Evolutionary conservation across 2,888 invertebrate species (phyloP).

Genomic region (Erynnis tages): DNA sequence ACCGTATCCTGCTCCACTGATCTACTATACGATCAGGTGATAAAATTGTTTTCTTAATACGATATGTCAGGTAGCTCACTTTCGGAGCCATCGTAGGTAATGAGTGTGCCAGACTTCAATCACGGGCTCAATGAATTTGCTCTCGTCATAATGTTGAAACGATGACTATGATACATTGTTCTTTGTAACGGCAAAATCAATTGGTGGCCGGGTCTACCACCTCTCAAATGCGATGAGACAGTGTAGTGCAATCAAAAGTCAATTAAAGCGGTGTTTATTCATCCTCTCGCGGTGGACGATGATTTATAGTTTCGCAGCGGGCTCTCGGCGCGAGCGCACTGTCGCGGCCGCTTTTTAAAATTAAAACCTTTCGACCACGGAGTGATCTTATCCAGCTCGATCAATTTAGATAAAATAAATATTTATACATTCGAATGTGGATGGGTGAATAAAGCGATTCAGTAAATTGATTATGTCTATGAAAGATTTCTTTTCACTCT

Average conservation of each 20-base stretch:
- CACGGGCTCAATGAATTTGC: slow-evolving; percentile 22
- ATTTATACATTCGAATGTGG: slow-evolving; percentile 77
- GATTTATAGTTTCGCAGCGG: slow-evolving; percentile 81
- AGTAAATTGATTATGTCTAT: slow-evolving; percentile 78
- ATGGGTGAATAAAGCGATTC: slow-evolving; percentile 76
- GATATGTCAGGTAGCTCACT: slow-evolving; percentile 11
- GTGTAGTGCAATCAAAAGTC: slow-evolving; percentile 70
- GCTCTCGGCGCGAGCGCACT: slow-evolving; percentile 64
- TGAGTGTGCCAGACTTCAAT: slow-evolving; percentile 20
- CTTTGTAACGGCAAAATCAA: slow-evolving; percentile 45
- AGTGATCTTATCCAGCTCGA: slow-evolving; percentile 78
- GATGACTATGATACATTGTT: slow-evolving; percentile 39
- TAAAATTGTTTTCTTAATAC: slow-evolving; percentile 12
- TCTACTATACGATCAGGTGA: slow-evolving; percentile 3
- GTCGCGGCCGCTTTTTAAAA: slow-evolving; percentile 73
- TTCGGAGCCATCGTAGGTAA: neutral
- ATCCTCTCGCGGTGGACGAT: slow-evolving; percentile 59
- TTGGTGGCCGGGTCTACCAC: slow-evolving; percentile 44
- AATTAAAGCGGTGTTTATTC: slow-evolving; percentile 78
- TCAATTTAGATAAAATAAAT: slow-evolving; percentile 82
- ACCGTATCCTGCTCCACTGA: neutral
- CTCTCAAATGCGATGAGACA: slow-evolving; percentile 66
- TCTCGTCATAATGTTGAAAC: slow-evolving; percentile 25
- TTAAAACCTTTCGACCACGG: slow-evolving; percentile 73
- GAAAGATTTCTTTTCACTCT: slow-evolving; percentile 58